Conservation (phyloP, 2,113 vertebrate genomes). For the Salvelinus namaycush region DNA sequence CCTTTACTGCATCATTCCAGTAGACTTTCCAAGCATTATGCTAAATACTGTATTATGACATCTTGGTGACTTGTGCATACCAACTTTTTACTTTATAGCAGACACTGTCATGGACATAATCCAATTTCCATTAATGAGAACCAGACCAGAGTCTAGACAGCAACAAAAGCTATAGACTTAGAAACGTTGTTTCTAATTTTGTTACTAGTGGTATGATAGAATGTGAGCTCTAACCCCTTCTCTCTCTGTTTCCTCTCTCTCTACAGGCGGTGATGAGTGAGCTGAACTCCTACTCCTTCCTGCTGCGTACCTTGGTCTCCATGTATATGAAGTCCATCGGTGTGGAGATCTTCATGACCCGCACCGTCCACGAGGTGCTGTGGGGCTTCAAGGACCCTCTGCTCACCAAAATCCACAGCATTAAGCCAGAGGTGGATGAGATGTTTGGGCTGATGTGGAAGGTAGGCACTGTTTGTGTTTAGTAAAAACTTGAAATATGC, state of each 20-base stretch:
- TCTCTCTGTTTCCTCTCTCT: not conserved
- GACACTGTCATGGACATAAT: constrained; percentile 69
- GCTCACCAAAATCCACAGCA: constrained; percentile 72
- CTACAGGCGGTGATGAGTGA: constrained; percentile 83
- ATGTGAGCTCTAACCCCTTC: not conserved
- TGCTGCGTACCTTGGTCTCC: constrained; percentile 59
- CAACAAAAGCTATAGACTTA: not conserved
- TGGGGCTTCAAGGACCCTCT: constrained; percentile 95
- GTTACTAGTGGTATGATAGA: not conserved
- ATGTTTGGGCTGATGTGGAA: constrained; percentile 90
- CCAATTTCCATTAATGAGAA: not conserved
- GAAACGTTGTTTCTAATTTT: not conserved
- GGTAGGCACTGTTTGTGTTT: constrained; percentile 66
- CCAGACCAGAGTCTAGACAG: not conserved
- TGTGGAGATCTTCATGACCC: constrained; percentile 80
- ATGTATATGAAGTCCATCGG: constrained; percentile 60
- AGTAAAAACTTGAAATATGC: not conserved
- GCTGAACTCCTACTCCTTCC: constrained; percentile 69
- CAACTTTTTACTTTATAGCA: constrained; percentile 2
- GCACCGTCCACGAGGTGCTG: constrained; percentile 82
- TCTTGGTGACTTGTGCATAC: not conserved
- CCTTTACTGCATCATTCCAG: not conserved
- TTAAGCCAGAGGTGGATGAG: constrained; percentile 77
- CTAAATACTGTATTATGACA: not conserved
- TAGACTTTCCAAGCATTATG: not conserved